Conservation (phyloP, 2,888 invertebrate genomes). For the Venustoraphidia nigricollis region DNA sequence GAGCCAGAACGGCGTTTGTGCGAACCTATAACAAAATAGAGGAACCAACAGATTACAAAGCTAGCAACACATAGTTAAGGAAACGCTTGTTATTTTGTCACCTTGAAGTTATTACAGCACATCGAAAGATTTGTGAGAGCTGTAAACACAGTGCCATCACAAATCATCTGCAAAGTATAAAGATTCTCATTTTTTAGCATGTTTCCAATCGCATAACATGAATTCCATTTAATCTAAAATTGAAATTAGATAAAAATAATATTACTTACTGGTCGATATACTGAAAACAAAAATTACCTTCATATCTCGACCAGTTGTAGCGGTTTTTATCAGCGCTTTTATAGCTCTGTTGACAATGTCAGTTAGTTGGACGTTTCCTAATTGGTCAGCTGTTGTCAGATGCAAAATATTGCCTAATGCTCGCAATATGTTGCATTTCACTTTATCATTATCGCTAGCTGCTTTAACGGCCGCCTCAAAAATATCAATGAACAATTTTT, state of each 20-base stretch:
- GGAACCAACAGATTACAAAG: too few relatives aligned
- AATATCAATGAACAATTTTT: constrained; percentile 49
- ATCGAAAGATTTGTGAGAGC: constrained; percentile 21
- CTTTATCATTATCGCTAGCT: constrained; percentile 62
- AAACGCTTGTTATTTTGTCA: not conserved
- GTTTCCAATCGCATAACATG: constrained; percentile 75
- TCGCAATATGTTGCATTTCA: constrained; percentile 66
- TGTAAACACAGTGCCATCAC: constrained; percentile 32
- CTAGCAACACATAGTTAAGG: too few relatives aligned
- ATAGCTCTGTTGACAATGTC: constrained; percentile 42
- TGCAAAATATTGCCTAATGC: constrained; percentile 67
- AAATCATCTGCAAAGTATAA: constrained; percentile 22
- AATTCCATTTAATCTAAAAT: constrained; percentile 66
- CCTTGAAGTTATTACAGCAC: constrained; percentile 28
- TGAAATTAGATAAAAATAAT: constrained; percentile 1
- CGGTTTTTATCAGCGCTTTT: constrained; percentile 49
- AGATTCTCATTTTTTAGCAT: constrained; percentile 48
- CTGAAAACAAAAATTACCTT: constrained; percentile 37
- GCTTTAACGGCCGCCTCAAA: constrained; percentile 49
- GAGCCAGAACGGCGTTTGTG: constrained; percentile 67
- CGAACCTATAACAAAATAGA: constrained; percentile 71
- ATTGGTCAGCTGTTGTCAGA: constrained; percentile 36
- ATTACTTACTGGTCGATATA: not conserved
- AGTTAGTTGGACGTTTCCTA: constrained; percentile 33
- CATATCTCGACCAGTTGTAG: constrained; percentile 55